Conservation (phyloP, 2,113 vertebrate species). For the Himantopus leucocephalus region DNA sequence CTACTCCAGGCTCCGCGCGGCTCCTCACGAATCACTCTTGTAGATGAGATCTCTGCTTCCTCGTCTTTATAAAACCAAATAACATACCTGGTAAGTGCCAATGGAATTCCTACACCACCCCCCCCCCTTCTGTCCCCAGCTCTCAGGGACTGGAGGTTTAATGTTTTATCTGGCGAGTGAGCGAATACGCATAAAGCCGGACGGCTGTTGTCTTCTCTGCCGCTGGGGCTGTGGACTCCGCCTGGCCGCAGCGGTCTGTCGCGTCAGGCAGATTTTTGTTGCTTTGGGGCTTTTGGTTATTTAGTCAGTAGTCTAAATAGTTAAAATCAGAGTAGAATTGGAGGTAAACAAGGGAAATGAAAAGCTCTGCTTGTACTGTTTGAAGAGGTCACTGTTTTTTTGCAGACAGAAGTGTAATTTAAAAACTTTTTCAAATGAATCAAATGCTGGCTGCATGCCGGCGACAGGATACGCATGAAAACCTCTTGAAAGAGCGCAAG, state of each 20-base stretch:
- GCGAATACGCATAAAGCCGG: neutral
- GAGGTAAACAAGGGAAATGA: constrained; percentile 34
- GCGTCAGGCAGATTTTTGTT: neutral
- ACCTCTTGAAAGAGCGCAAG: constrained; percentile 23
- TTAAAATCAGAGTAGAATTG: neutral
- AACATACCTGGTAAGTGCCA: neutral
- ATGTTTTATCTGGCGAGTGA: neutral
- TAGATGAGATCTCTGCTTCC: neutral
- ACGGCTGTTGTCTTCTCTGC: neutral
- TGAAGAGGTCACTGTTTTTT: constrained; percentile 19
- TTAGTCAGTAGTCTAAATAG: neutral
- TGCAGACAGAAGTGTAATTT: neutral
- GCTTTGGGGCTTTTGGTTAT: neutral
- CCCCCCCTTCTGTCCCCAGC: neutral
- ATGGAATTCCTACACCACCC: fast-evolving
- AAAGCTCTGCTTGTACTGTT: neutral
- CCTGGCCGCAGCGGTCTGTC: fast-evolving
- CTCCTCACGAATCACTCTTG: neutral
- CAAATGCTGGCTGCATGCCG: neutral
- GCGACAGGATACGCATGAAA: neutral
- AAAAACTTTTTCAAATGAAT: neutral
- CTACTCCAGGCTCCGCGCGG: neutral
- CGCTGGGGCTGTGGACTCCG: neutral
- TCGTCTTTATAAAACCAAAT: neutral
- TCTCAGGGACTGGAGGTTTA: neutral